These are phyloP conservation scores for Hippocampus kuda DNA, from an alignment of 2,797 vertebrate species.

Conservation along the genomic window DNA sequence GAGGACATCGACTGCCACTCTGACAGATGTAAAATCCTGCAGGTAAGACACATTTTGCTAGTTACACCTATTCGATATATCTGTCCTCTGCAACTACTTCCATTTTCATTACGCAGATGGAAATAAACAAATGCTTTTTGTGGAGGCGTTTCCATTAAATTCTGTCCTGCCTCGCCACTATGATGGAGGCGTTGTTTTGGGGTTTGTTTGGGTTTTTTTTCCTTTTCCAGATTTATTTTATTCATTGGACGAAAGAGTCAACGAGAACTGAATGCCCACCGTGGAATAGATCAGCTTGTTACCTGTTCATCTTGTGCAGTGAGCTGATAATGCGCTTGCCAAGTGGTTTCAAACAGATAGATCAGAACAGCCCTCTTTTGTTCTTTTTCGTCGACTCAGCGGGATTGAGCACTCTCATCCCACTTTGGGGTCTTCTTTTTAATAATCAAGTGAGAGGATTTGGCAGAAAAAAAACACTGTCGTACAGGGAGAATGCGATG, in stretches of 20 bases:
- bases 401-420: conserved; percentile 18
- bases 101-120: conserved; percentile 22
- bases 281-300: conserved; percentile 16
- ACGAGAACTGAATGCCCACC: not conserved
- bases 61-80: conserved; percentile 13
- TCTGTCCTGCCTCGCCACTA: conserved; percentile 16
- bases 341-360: conserved; percentile 43
- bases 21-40: conserved; percentile 87
- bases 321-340: conserved; percentile 34
- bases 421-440: conserved; percentile 16
- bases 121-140: conserved; percentile 29
- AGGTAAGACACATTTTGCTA: conserved; percentile 67
- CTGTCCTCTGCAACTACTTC: conserved; percentile 22
- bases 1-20: conserved; percentile 88
- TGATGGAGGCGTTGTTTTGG: conserved; percentile 23
- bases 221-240: conserved; percentile 7
- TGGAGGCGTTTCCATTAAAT: conserved; percentile 40
- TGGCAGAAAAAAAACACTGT: not conserved
- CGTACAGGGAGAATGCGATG: not conserved
- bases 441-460: not conserved
- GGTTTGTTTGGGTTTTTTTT: not conserved
- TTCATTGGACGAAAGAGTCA: not conserved
- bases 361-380: conserved; percentile 37
- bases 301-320: conserved; percentile 27
- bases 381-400: conserved; percentile 36